These are phyloP conservation scores for Agelastica alni DNA, from an alignment of 2,888 invertebrate species.

Conservation along the genomic window DNA sequence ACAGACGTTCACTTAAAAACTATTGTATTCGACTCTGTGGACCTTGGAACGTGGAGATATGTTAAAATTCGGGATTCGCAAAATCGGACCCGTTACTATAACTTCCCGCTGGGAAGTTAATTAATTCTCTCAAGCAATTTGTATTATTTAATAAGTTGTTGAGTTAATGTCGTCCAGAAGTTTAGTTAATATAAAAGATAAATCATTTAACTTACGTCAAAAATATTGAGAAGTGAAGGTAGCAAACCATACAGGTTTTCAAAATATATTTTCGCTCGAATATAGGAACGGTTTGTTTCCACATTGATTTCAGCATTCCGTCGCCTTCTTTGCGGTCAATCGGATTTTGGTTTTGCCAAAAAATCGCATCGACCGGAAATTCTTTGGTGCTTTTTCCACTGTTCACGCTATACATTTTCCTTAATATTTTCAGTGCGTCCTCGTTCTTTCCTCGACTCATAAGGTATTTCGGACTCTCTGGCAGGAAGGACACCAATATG, in stretches of 20 bases:
- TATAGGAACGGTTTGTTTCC: conserved; percentile 54
- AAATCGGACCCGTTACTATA: no score
- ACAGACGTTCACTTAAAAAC: no score
- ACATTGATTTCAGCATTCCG: conserved; percentile 47
- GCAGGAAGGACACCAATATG: conserved; percentile 45
- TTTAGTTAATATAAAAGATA: no score
- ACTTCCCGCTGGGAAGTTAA: no score
- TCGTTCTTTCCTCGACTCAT: conserved; percentile 47
- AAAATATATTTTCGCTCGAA: conserved; percentile 46
- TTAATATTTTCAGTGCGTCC: conserved; percentile 49
- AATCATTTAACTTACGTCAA: conserved; percentile 54
- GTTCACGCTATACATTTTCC: conserved; percentile 50
- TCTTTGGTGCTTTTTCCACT: conserved; percentile 45
- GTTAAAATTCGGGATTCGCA: no score
- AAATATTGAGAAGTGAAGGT: conserved; percentile 55
- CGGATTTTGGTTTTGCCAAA: conserved; percentile 45
- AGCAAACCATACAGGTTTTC: conserved; percentile 53
- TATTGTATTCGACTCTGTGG: no score
- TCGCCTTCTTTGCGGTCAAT: conserved; percentile 32
- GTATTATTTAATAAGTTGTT: no score
- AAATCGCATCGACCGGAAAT: conserved; percentile 48
- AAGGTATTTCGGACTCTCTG: conserved; percentile 56
- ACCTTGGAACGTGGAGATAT: no score
- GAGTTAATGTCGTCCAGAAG: no score
- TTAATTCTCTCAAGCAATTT: no score